Conservation (phyloP, 1,140 invertebrate species). For the Saccostrea cuccullata region DNA sequence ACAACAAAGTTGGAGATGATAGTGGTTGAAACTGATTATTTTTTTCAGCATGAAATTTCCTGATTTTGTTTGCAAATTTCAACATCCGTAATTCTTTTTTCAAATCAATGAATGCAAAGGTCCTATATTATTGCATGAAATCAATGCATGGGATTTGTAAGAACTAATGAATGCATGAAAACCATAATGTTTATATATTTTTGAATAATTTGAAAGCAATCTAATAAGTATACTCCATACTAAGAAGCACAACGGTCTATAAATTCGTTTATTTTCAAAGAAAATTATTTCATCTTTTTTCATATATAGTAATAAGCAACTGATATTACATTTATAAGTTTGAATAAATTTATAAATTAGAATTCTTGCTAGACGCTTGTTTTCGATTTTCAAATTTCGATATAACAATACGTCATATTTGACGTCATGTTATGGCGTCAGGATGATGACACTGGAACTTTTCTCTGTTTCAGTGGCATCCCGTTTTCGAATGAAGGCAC, state of each 20-base stretch:
- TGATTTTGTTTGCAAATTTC: background rate
- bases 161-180: slow-evolving; percentile 1
- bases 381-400: background rate
- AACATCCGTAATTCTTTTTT: background rate
- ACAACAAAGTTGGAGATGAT: background rate
- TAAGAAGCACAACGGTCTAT: background rate
- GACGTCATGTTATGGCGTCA: slow-evolving; percentile 4
- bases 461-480: slow-evolving; percentile 60
- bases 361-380: background rate
- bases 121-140: background rate
- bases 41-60: background rate
- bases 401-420: background rate
- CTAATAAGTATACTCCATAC: background rate
- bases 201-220: background rate
- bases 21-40: background rate
- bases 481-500: slow-evolving; percentile 58
- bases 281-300: background rate
- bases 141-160: background rate
- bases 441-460: slow-evolving; percentile 23
- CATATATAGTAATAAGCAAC: background rate
- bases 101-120: background rate
- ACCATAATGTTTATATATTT: background rate
- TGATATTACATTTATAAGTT: background rate
- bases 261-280: background rate
- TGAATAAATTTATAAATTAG: background rate